Evolutionary conservation across 2,888 invertebrate genomes (phyloP).

Genomic region (Nematopogon swammerdamellus): DNA sequence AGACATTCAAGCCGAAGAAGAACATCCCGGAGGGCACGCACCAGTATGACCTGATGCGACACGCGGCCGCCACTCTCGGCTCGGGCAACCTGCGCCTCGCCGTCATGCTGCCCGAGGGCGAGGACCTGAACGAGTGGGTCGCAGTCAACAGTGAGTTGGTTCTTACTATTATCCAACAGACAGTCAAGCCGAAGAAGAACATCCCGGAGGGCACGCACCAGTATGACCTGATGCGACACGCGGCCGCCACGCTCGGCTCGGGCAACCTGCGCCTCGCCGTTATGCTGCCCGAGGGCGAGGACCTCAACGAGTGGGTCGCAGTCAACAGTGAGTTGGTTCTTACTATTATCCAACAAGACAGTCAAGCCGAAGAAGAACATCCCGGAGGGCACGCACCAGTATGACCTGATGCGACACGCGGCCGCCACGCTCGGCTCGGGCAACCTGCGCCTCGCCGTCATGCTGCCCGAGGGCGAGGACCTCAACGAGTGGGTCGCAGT

Average conservation of each 20-base stretch:
- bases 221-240: too few species aligned
- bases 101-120: too few species aligned
- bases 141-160: too few species aligned
- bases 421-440: slow-evolving; percentile 97
- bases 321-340: too few species aligned
- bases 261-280: too few species aligned
- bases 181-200: too few species aligned
- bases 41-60: slow-evolving; percentile 98
- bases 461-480: slow-evolving; percentile 98
- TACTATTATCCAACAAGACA: slow-evolving; percentile 95
- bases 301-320: too few species aligned
- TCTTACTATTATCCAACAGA: too few species aligned
- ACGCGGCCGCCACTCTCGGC: slow-evolving; percentile 97
- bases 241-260: too few species aligned
- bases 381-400: slow-evolving; percentile 97
- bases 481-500: slow-evolving; percentile 99
- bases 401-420: slow-evolving; percentile 99
- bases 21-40: slow-evolving; percentile 98
- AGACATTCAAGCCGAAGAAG: slow-evolving; percentile 98
- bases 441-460: slow-evolving; percentile 92
- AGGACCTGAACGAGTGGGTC: too few species aligned
- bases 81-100: slow-evolving; percentile 95
- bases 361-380: slow-evolving; percentile 99
- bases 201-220: too few species aligned
- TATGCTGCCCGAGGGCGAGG: too few species aligned